Evolutionary conservation across 2,888 invertebrate genomes (phyloP), one percentile per base, ranked within the genome.

Genomic region (Venustoraphidia nigricollis): DNA sequence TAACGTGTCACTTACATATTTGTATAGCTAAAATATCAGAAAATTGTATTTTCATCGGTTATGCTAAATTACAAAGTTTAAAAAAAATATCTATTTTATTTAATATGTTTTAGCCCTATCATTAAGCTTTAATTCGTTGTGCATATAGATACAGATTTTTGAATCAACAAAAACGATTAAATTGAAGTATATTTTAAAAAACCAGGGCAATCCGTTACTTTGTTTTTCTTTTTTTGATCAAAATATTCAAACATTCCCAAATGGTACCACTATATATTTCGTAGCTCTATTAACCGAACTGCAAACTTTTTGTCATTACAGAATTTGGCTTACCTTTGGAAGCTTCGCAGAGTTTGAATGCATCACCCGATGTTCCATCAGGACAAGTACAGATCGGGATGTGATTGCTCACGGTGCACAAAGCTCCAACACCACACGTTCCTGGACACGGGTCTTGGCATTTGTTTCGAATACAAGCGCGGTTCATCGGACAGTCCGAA

Each of bases 391-490:
- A 80, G 38, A 73, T 69, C 10, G 79, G 77, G 39, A 73, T 69
- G 53, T 81, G 79, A 68, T 89, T 80, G 61, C 86, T 70, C 52
- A 77, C 73, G 62, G 81, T 74, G 66, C 92, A 77, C 60, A 88
- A 71, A 3, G 92, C 87, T 56, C 84, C 86, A 10, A 88, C 66
- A 36, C 91, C 91, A 57, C 91, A 91, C 2, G 86, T 82, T 54
- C 84, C 84, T 37, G 81, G 74, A 60, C 89, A 88, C 37, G 91
- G 90, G 66, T 92, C 87, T 52, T 80, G 75, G 60, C 92, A 93
- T 60, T 84, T 84, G 54, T 84, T 87, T 46, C 80, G 77, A 56
- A 86, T 82, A 60, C 91, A 92, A 3, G 88, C 82, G 54, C 79
- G 79, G 54, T 86, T 79, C 54, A 83, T 79, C 0, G 87, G 74